A percentile compares a stretch with the other conserved stretches of the same genome.
phyloP scores from a whole-genome alignment of 37 sponge, comb jelly and placozoan species.

The Ianthella basta region DNA sequence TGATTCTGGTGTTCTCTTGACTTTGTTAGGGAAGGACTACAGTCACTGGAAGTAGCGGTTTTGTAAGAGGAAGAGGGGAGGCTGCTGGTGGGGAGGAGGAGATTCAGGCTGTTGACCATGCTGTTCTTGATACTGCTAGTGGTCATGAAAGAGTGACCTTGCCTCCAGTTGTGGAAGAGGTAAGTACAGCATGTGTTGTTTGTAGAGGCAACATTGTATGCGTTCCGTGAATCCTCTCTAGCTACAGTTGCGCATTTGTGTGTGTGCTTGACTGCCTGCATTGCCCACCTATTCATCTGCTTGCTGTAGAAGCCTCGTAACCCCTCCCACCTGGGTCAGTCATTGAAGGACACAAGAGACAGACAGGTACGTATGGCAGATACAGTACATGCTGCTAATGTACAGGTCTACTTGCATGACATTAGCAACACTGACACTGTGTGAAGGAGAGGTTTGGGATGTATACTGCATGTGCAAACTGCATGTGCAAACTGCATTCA shows the following conservation, averaged over 20 bases:
- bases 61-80: background rate
- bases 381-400: no score
- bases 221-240: background rate
- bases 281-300: background rate
- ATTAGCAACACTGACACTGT: no score
- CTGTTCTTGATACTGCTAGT: background rate
- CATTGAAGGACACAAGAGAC: constrained; percentile 8
- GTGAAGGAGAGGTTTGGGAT: no score
- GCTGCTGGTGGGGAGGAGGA: background rate
- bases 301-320: no score
- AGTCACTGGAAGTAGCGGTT: background rate
- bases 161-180: constrained; percentile 11
- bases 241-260: background rate
- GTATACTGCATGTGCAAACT: no score
- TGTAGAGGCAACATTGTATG: no score
- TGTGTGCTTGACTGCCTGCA: background rate
- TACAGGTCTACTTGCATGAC: no score
- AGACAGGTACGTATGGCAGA: background rate
- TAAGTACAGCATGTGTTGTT: background rate
- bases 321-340: constrained; percentile 4
- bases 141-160: background rate
- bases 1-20: no score
- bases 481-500: no score
- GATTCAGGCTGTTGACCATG: background rate
- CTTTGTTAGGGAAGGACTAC: background rate